phyloP scores from a whole-genome alignment of 1,140 invertebrate genomes.

The Temnothorax nylanderi region DNA sequence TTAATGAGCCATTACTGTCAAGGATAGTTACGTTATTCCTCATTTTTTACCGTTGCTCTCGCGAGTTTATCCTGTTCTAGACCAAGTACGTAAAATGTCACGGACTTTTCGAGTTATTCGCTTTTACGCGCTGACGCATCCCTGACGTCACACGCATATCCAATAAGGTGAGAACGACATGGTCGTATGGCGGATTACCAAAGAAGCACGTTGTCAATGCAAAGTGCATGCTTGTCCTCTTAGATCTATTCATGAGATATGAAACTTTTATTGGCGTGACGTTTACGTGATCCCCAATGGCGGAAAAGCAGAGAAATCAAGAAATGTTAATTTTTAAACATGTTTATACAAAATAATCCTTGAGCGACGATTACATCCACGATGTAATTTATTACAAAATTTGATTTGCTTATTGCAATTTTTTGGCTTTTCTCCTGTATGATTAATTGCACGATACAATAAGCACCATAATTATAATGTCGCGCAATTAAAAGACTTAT shows the following conservation, averaged over 20 bases:
- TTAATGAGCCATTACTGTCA: not conserved
- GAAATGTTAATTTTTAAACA: not conserved
- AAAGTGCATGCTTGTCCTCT: constrained; percentile 41
- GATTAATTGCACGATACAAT: not conserved
- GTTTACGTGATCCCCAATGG: not conserved
- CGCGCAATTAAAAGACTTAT: not conserved
- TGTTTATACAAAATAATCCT: not conserved
- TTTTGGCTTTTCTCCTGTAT: not conserved
- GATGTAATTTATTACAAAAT: not conserved
- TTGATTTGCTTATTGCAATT: not conserved
- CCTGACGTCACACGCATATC: constrained; percentile 76
- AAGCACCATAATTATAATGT: not conserved
- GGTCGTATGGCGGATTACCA: constrained; percentile 58
- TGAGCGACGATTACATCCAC: no score
- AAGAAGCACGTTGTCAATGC: constrained; percentile 63
- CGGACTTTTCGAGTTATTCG: constrained; percentile 61
- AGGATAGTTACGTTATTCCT: constrained; percentile 2
- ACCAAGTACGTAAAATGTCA: constrained; percentile 59
- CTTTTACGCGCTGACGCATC: constrained; percentile 68
- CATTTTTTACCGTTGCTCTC: not conserved
- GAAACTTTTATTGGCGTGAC: constrained; percentile 13
- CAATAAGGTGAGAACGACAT: constrained; percentile 66
- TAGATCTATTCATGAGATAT: constrained; percentile 32
- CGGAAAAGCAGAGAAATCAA: not conserved
- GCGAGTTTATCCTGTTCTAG: constrained; percentile 10